phyloP scores from a whole-genome alignment of 2,113 vertebrate genomes.

The Rhynchomys soricoides region DNA sequence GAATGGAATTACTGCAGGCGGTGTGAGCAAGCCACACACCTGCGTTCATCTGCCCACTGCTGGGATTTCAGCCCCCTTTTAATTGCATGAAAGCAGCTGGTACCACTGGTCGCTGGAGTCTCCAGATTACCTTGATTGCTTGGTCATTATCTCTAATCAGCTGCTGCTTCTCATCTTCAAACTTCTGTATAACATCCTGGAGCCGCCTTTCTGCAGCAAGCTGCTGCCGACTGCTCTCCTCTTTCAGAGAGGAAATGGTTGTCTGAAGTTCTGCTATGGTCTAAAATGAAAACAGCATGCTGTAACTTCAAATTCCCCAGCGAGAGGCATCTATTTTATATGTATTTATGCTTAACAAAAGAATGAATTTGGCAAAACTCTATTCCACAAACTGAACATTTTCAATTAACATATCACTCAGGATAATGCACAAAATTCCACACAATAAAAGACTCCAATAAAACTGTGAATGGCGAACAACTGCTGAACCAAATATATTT shows the following conservation, averaged over 20 bases:
- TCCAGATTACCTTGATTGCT: slow-evolving; percentile 90
- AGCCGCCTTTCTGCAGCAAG: slow-evolving; percentile 86
- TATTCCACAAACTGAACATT: slow-evolving; percentile 70
- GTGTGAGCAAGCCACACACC: slow-evolving; percentile 73
- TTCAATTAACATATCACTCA: slow-evolving; percentile 71
- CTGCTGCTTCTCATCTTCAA: slow-evolving; percentile 91
- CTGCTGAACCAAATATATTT: slow-evolving; percentile 74
- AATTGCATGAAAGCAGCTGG: slow-evolving; percentile 81
- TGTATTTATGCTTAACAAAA: slow-evolving; percentile 72
- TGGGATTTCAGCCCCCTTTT: slow-evolving; percentile 77
- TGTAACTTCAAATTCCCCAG: slow-evolving; percentile 67
- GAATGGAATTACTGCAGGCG: slow-evolving; percentile 68
- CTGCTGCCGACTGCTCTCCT: slow-evolving; percentile 89
- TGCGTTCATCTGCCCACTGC: slow-evolving; percentile 76
- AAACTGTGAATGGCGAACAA: slow-evolving; percentile 74
- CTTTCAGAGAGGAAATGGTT: slow-evolving; percentile 87
- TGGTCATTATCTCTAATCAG: slow-evolving; percentile 88
- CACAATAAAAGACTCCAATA: slow-evolving; percentile 30
- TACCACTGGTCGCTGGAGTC: slow-evolving; percentile 80
- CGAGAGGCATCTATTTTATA: slow-evolving; percentile 74
- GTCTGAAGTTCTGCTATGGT: slow-evolving; percentile 91
- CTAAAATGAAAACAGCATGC: slow-evolving; percentile 86
- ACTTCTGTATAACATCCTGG: slow-evolving; percentile 86
- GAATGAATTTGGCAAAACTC: slow-evolving; percentile 70
- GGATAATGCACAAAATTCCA: slow-evolving; percentile 62